Evolutionary conservation across 2,888 invertebrate genomes (phyloP).

Genomic region (Morpho deidamia): DNA sequence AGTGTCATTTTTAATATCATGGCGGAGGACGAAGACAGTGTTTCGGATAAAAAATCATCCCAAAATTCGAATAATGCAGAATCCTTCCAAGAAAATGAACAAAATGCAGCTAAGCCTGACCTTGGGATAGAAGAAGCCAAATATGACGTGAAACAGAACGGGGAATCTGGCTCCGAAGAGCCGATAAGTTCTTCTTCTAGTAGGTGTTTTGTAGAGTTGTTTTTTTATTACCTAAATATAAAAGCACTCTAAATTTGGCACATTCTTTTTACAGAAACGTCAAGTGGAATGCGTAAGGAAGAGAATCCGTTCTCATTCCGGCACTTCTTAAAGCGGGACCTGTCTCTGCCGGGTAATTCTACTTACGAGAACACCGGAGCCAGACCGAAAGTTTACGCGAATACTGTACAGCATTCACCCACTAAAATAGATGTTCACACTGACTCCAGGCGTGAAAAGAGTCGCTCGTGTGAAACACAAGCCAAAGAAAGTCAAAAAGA

Average conservation of each 20-base stretch:
- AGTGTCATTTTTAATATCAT: constrained; percentile 72
- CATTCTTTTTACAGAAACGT: constrained; percentile 58
- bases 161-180: constrained; percentile 51
- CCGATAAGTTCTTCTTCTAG: constrained; percentile 65
- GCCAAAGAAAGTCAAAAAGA: constrained; percentile 59
- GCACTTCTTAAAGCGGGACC: constrained; percentile 86
- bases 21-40: constrained; percentile 76
- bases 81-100: constrained; percentile 56
- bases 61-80: constrained; percentile 64
- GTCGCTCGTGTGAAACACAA: constrained; percentile 47
- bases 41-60: constrained; percentile 68
- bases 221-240: constrained; percentile 69
- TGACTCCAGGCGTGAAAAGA: constrained; percentile 54
- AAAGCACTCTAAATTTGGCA: constrained; percentile 41
- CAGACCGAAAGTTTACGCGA: constrained; percentile 84
- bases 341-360: constrained; percentile 69
- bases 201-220: constrained; percentile 67
- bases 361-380: constrained; percentile 86
- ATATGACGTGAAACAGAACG: constrained; percentile 63
- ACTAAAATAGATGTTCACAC: constrained; percentile 56
- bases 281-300: constrained; percentile 76
- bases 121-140: constrained; percentile 71
- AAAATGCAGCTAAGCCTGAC: constrained; percentile 62
- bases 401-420: constrained; percentile 70
- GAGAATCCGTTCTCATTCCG: constrained; percentile 92